Evolutionary conservation across 2,113 vertebrate genomes (phyloP).

Genomic region (Paracanthobrama guichenoti): DNA sequence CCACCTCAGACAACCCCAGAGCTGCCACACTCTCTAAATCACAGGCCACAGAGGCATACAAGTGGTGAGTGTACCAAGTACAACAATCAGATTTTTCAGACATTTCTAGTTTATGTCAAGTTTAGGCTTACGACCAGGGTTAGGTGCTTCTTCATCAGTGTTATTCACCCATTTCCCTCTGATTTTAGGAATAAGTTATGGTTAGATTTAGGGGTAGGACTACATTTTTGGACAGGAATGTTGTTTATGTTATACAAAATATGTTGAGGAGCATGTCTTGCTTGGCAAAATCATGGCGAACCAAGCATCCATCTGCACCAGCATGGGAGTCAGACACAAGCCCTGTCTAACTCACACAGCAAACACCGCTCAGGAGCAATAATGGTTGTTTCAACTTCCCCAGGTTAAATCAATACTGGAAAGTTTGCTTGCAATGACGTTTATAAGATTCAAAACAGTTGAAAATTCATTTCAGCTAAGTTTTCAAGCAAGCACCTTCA

Average conservation of each 20-base stretch:
- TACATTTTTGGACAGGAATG: too few species aligned
- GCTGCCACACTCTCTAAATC: constrained; percentile 1
- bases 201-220: too few species aligned
- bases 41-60: neutral
- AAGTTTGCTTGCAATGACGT: neutral
- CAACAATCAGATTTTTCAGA: neutral
- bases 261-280: too few species aligned
- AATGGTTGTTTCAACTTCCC: neutral
- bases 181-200: too few species aligned
- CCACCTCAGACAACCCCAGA: neutral
- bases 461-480: neutral
- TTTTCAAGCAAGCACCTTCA: too few species aligned
- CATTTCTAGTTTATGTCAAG: too few species aligned
- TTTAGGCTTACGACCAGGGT: too few species aligned
- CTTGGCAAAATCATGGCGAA: too few species aligned
- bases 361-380: neutral
- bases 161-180: too few species aligned
- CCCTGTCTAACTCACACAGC: neutral
- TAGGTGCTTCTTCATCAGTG: too few species aligned
- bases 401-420: neutral
- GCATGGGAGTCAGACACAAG: neutral
- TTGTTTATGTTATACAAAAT: too few species aligned
- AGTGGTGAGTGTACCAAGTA: too few species aligned
- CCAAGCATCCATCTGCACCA: neutral
- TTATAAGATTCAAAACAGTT: neutral